A percentile compares a stretch with the other conserved stretches of the same genome.
Conservation (phyloP, 30 jellyfish, hydroid and myxozoan genomes). For the Hydractinia echinata region DNA sequence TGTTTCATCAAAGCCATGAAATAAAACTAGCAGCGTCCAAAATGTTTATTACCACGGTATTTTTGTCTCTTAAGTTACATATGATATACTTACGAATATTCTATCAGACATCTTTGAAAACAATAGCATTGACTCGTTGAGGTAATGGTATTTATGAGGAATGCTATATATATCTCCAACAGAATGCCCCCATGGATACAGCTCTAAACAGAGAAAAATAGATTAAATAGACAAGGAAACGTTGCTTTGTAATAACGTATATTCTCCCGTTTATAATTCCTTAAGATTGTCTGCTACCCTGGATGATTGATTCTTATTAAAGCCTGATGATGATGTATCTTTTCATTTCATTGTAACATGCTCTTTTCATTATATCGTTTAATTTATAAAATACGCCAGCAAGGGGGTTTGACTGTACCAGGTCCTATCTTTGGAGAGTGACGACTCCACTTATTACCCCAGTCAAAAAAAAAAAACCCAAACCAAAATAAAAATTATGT, state of each 20-base stretch:
- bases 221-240: not conserved
- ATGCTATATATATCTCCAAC: not conserved
- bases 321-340: no score
- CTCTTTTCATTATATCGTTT: not conserved
- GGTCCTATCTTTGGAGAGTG: no score
- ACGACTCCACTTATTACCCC: no score
- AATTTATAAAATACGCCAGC: no score
- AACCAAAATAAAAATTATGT: no score
- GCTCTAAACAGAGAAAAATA: not conserved
- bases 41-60: no score
- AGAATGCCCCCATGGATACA: not conserved
- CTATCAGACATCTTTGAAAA: not conserved
- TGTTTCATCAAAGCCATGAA: no score
- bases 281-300: no score
- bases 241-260: not conserved
- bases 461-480: no score
- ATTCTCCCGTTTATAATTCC: not conserved
- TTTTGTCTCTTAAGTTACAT: no score
- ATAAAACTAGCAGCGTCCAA: no score
- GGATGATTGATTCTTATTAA: not conserved
- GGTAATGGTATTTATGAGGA: not conserved
- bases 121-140: not conserved
- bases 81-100: not conserved
- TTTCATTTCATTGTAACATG: not conserved
- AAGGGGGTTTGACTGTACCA: no score